Evolutionary conservation across 1,140 invertebrate species (phyloP).

Genomic region (Laupala kohalensis): DNA sequence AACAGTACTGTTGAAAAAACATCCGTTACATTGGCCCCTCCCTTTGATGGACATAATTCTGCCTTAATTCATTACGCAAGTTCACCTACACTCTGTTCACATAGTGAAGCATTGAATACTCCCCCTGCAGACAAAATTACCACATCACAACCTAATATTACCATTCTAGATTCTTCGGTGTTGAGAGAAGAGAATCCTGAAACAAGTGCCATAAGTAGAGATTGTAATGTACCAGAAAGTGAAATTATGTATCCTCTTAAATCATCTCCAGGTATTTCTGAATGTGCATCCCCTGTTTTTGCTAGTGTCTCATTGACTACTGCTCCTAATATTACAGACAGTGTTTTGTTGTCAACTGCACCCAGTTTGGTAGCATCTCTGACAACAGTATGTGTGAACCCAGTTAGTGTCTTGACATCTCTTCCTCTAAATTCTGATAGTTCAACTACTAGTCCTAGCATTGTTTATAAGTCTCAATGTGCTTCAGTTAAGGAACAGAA

Average conservation of each 20-base stretch:
- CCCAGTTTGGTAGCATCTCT: neutral
- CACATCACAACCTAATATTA: constrained; percentile 12
- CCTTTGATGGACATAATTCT: constrained; percentile 26
- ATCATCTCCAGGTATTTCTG: neutral
- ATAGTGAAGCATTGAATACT: neutral
- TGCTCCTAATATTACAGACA: neutral
- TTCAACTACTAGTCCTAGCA: constrained; percentile 31
- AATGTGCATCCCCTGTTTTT: neutral
- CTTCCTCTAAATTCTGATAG: constrained; percentile 28
- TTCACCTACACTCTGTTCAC: constrained; percentile 23
- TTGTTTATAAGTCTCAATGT: constrained; percentile 36
- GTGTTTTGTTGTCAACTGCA: neutral
- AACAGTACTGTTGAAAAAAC: neutral
- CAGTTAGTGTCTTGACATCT: neutral
- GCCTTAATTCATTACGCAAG: constrained; percentile 26
- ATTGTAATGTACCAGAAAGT: no score
- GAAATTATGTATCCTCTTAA: no score
- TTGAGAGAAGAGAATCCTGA: neutral
- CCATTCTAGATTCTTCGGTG: constrained; percentile 1
- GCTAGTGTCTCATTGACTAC: neutral
- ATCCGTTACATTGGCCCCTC: neutral
- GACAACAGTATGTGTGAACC: neutral
- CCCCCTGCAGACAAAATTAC: constrained; percentile 1
- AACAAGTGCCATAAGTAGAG: constrained; percentile 6
- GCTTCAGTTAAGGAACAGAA: constrained; percentile 44